Base-by-base conservation (phyloP, 1,140 invertebrate species). In the Formica selysi region DNA sequence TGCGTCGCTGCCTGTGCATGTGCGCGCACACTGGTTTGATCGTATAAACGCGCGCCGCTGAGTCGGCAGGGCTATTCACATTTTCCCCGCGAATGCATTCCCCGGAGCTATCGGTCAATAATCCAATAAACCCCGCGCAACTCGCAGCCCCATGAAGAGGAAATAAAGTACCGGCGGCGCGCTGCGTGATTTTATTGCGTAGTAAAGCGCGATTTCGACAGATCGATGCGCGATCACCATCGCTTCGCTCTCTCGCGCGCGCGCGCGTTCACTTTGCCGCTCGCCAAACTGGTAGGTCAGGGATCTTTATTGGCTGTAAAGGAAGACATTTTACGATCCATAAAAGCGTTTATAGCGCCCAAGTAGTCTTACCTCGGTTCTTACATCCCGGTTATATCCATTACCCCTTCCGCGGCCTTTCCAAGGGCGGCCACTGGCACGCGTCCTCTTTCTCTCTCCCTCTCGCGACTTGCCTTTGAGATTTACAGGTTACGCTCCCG, bases 261-360 rank as follows among this genome's bases (percentile, higher is more conserved):
- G 26, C 67, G 36, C 67, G 64, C 54, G 61, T 85, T 78, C 32
- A 65, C 87, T 89, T 86, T 88, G 76, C 73, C 88, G 87, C 91
- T 91, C 92, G 94, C 94, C 92, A 94, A 94, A 92, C 92, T 62
- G 68, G 86, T 86, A 89, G 91, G 88, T 91, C 92, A 86, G 89
- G 93, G 91, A 95, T 95, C 93, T 95, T 95, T 95, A 95, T 95
- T 94, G 94, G 93, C 89, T 93, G 94, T 94, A 95, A 94, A 95
- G 93, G 93, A 95, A 95, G 95, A 95, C 94, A 91, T 95, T 91
- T 95, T 95, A 95, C 94, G 94, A 95, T 95, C 95, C 94, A 95
- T 95, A 95, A 95, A 95, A 94, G 93, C 93, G 91, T 94, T 93
- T 92, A 92, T 93, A 92, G 90, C 92, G 89, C 87, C 89, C 79